Evolutionary conservation across 2,113 vertebrate species (phyloP).

Genomic region (Oncorhynchus tshawytscha): DNA sequence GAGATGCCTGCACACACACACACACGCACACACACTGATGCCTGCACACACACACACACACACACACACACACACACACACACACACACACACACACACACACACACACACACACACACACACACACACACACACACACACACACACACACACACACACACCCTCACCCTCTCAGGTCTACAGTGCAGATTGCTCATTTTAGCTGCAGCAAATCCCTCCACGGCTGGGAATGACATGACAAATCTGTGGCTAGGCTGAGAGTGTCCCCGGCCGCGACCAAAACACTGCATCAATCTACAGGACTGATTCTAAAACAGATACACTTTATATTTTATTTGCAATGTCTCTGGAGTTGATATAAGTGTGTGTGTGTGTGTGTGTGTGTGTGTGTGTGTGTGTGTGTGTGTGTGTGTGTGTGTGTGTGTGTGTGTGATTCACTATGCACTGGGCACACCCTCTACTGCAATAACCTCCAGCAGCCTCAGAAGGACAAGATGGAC

Average conservation of each 20-base stretch:
- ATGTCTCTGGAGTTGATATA: background rate
- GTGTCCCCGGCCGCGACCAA: background rate
- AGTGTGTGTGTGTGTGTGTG: background rate
- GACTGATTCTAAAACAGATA: background rate
- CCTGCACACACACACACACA: no score
- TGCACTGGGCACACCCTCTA: background rate
- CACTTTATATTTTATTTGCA: background rate
- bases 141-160: no score
- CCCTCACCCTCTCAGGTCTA: background rate
- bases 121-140: no score
- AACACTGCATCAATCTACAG: background rate
- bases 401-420: no score
- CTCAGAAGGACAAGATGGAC: background rate
- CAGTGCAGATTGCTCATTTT: background rate
- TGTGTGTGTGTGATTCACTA: background rate
- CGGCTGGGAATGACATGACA: background rate
- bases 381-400: background rate
- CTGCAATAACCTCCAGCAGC: background rate
- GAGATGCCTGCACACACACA: no score
- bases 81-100: no score
- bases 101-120: no score
- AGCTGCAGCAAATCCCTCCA: background rate
- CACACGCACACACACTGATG: no score
- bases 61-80: no score
- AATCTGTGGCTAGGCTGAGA: background rate